Evolutionary conservation across 2,797 vertebrate species (phyloP).

Genomic region (Oreochromis grahami): DNA sequence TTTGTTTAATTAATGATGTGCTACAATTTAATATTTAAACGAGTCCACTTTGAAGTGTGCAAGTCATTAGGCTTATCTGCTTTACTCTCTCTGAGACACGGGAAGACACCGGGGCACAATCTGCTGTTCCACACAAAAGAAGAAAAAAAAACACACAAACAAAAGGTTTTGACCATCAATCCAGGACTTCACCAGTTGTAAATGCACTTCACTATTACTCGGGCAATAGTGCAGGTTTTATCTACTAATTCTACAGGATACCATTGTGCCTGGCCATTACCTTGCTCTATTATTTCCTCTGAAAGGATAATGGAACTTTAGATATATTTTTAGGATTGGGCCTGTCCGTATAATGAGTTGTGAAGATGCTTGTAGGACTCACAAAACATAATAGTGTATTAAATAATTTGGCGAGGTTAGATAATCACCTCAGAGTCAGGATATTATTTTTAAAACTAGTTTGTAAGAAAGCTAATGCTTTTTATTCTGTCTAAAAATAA

Average conservation of each 20-base stretch:
- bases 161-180: neutral
- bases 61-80: slow-evolving; percentile 41
- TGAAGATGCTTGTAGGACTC: neutral
- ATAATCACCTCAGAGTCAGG: neutral
- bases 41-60: slow-evolving; percentile 50
- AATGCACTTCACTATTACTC: neutral
- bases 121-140: neutral
- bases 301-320: neutral
- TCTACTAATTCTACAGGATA: neutral
- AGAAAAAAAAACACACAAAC: neutral
- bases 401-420: neutral
- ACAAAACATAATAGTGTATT: neutral
- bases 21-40: slow-evolving; percentile 56
- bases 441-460: neutral
- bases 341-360: neutral
- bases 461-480: neutral
- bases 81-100: slow-evolving; percentile 12
- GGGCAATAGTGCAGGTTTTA: neutral
- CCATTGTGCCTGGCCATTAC: neutral
- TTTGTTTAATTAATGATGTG: slow-evolving; percentile 40
- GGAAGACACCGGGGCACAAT: neutral
- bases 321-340: neutral
- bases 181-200: neutral
- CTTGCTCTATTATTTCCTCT: neutral
- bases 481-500: neutral